A percentile compares a stretch with the other conserved stretches of the same genome.
phyloP scores from a whole-genome alignment of 2,113 vertebrate species.

The Scalopus aquaticus region DNA sequence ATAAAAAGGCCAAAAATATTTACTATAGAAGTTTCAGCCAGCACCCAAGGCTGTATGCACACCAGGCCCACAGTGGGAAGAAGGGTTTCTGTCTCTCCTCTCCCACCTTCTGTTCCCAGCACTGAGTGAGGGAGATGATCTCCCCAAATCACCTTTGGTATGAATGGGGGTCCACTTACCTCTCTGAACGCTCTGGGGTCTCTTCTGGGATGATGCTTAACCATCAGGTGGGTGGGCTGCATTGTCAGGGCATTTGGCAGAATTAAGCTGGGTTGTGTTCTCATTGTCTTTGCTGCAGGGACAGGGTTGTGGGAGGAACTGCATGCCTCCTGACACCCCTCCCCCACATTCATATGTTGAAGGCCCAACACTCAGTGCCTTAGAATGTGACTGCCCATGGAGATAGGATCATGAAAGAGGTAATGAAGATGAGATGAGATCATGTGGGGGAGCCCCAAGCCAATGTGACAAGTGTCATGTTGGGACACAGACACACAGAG shows the following conservation, averaged over 20 bases:
- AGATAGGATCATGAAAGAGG: neutral
- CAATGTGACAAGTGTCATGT: neutral
- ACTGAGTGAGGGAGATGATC: neutral
- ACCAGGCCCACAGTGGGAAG: neutral
- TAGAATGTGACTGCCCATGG: neutral
- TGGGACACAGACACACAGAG: neutral
- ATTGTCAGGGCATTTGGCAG: neutral
- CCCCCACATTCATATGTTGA: neutral
- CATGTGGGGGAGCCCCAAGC: neutral
- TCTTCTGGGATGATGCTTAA: neutral
- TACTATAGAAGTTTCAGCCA: neutral
- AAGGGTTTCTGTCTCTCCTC: neutral
- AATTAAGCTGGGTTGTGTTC: neutral
- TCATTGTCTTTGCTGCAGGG: neutral
- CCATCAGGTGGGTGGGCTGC: neutral
- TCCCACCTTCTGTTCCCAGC: neutral
- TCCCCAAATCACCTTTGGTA: neutral
- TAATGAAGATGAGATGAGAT: neutral
- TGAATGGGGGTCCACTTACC: neutral
- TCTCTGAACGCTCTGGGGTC: neutral
- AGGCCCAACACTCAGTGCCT: neutral
- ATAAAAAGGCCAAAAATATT: neutral
- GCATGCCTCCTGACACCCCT: neutral
- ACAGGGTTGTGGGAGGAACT: neutral
- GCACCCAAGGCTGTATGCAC: neutral